Evolutionary conservation across 2,113 vertebrate species (phyloP).

Genomic region (Epinephelus cyanopodus): DNA sequence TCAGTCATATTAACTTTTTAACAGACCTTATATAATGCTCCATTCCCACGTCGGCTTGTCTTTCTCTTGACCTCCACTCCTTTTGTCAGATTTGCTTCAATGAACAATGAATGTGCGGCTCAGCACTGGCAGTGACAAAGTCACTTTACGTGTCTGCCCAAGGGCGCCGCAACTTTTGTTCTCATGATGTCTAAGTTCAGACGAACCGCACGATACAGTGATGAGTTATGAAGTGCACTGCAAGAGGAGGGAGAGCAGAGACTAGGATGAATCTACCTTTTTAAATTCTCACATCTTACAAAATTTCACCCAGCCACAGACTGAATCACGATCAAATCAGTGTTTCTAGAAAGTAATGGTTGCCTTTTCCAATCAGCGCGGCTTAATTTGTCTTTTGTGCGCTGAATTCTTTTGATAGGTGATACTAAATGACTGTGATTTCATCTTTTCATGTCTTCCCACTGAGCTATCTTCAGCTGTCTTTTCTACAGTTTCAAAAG

Average conservation of each 20-base stretch:
- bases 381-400: neutral
- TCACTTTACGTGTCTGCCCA: constrained; percentile 61
- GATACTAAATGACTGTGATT: constrained; percentile 35
- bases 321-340: neutral
- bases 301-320: neutral
- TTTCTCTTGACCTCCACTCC: constrained; percentile 66
- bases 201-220: constrained; percentile 1
- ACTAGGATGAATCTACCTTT: neutral
- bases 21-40: constrained; percentile 63
- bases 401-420: neutral
- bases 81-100: constrained; percentile 65
- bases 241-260: neutral
- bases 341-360: neutral
- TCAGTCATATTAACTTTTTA: constrained; percentile 67
- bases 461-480: constrained; percentile 2
- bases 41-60: constrained; percentile 40
- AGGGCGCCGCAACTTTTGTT: constrained; percentile 61
- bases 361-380: constrained; percentile 7
- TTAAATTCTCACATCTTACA: neutral
- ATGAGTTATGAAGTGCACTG: constrained; percentile 5
- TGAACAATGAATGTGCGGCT: constrained; percentile 56
- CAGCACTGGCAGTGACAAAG: constrained; percentile 51
- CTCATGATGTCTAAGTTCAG: constrained; percentile 34
- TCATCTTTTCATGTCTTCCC: constrained; percentile 18
- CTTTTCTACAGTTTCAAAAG: constrained; percentile 24